Evolutionary conservation across 1,140 invertebrate species (phyloP).

Genomic region (Brevipalpus yothersi): DNA sequence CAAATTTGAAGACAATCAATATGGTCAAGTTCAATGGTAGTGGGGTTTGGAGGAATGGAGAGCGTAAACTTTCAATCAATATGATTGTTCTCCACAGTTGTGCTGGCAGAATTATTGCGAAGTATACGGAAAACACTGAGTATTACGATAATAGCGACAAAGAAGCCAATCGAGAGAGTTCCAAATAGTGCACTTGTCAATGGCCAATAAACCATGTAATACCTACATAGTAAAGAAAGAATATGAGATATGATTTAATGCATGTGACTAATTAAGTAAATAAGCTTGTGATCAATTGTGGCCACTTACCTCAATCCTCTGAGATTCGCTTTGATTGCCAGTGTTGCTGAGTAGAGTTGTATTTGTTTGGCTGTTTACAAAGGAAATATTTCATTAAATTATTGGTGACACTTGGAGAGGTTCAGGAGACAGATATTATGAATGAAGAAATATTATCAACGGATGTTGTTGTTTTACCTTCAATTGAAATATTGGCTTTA

Average conservation of each 20-base stretch:
- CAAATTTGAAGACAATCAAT: no score
- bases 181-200: conserved; percentile 2
- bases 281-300: background rate
- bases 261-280: background rate
- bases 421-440: background rate
- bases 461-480: background rate
- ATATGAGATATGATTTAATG: background rate
- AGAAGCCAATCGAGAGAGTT: background rate
- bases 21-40: no score
- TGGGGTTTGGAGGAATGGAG: no score
- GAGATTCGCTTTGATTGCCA: background rate
- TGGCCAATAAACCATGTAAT: conserved; percentile 3
- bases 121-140: background rate
- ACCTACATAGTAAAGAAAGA: background rate
- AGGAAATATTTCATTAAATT: background rate
- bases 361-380: background rate
- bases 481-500: background rate
- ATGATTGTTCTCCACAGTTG: no score
- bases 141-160: background rate
- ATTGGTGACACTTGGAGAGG: background rate
- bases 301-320: background rate
- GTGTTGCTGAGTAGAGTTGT: background rate
- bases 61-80: no score
- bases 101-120: no score
- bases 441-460: background rate